phyloP scores from a whole-genome alignment of 92 coral and sea anemone genomes.

The Micromussa lordhowensis region DNA sequence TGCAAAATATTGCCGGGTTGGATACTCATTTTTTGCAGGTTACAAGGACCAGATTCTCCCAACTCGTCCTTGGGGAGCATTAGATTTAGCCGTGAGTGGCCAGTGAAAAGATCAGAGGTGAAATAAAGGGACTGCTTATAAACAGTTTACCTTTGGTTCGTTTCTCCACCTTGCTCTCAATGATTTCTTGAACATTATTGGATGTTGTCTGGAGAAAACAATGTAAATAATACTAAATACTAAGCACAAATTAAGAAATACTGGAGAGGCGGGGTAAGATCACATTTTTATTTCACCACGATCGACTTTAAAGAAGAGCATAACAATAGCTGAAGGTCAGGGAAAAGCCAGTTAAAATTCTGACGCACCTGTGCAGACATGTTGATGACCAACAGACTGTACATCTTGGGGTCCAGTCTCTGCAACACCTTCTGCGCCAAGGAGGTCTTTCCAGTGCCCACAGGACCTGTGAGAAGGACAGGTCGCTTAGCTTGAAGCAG shows the following conservation, averaged over 20 bases:
- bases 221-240: not conserved
- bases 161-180: conserved; percentile 98
- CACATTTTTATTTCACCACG: too few species aligned
- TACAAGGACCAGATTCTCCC: too few species aligned
- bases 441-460: conserved; percentile 99
- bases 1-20: too few species aligned
- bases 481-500: conserved; percentile 97
- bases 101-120: not conserved
- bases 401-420: conserved; percentile 95
- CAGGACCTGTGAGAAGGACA: conserved; percentile 96
- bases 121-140: not conserved
- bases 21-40: too few species aligned
- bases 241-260: too few species aligned
- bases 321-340: too few species aligned
- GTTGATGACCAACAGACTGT: conserved; percentile 88
- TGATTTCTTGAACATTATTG: conserved; percentile 96
- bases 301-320: too few species aligned
- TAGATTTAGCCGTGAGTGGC: too few species aligned
- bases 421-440: conserved; percentile 97
- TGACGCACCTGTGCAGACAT: conserved; percentile 91
- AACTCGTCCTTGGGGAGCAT: not conserved
- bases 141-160: conserved; percentile 84
- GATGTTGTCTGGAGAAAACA: conserved; percentile 76
- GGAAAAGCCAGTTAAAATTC: too few species aligned
- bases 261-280: too few species aligned